phyloP scores from a whole-genome alignment of 2,113 vertebrate genomes.

The Perca flavescens region DNA sequence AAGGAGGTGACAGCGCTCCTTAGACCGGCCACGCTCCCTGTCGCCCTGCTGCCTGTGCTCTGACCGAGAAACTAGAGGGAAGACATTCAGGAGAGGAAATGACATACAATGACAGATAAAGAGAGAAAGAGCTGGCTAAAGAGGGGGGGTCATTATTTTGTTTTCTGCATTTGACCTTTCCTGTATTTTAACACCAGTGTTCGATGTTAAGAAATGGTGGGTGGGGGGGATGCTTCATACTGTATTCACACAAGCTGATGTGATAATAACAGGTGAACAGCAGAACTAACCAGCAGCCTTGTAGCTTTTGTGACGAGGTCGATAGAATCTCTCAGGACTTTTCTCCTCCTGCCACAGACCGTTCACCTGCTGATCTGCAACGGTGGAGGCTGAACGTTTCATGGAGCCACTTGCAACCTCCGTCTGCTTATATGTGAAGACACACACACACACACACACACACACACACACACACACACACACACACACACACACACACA shows the following conservation, averaged over 20 bases:
- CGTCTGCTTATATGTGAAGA: slow-evolving; percentile 77
- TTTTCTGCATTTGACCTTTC: neutral
- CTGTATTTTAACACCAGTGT: neutral
- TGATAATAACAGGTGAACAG: neutral
- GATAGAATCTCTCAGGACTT: slow-evolving; percentile 90
- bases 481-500: neutral
- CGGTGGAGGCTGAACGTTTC: slow-evolving; percentile 92
- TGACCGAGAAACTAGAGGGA: slow-evolving; percentile 88
- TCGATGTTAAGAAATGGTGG: neutral
- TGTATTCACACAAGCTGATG: neutral
- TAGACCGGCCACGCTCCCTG: slow-evolving; percentile 92
- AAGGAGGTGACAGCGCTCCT: slow-evolving; percentile 94
- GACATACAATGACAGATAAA: neutral
- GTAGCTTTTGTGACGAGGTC: slow-evolving; percentile 95
- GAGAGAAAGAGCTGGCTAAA: neutral
- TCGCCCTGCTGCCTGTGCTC: slow-evolving; percentile 89
- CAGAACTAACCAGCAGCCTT: slow-evolving; percentile 90
- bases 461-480: no score
- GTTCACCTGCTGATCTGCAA: slow-evolving; percentile 91
- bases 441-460: slow-evolving; percentile 18
- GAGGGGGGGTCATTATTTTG: neutral
- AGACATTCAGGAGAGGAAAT: neutral
- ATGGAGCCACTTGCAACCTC: slow-evolving; percentile 90
- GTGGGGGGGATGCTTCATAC: neutral
- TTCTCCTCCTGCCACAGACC: slow-evolving; percentile 94